A percentile compares a stretch with the other conserved stretches of the same genome.
Evolutionary conservation across 2,797 vertebrate genomes (phyloP).

Genomic region (Hydrophis major): DNA sequence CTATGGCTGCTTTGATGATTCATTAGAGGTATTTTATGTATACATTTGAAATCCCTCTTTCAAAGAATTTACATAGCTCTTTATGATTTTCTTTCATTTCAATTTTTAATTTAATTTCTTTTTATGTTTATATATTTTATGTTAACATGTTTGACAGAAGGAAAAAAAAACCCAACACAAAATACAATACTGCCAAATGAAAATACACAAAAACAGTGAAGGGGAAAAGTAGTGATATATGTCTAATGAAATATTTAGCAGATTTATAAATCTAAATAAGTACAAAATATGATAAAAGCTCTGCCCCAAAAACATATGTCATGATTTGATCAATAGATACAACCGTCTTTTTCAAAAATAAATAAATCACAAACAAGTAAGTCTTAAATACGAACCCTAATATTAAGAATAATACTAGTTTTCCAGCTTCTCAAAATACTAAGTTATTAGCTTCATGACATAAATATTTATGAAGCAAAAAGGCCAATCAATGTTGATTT

Average conservation of each 20-base stretch:
- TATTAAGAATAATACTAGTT: background rate
- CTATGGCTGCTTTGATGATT: background rate
- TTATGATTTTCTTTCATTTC: background rate
- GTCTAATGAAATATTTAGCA: background rate
- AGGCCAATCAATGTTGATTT: background rate
- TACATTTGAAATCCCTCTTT: background rate
- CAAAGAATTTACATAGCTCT: background rate
- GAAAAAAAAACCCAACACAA: background rate
- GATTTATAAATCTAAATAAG: background rate
- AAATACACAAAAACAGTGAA: background rate
- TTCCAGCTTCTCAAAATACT: background rate
- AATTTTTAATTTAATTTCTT: background rate
- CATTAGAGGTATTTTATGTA: background rate
- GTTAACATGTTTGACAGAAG: background rate
- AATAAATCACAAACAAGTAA: background rate
- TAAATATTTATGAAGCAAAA: background rate
- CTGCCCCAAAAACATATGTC: background rate
- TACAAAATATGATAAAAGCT: background rate
- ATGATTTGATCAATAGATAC: background rate
- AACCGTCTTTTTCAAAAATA: background rate
- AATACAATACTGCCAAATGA: background rate
- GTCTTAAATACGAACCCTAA: background rate
- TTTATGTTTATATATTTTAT: background rate
- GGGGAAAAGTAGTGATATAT: background rate
- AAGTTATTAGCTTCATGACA: background rate